phyloP scores from a whole-genome alignment of 2,888 invertebrate genomes.

The Trissolcus japonicus region DNA sequence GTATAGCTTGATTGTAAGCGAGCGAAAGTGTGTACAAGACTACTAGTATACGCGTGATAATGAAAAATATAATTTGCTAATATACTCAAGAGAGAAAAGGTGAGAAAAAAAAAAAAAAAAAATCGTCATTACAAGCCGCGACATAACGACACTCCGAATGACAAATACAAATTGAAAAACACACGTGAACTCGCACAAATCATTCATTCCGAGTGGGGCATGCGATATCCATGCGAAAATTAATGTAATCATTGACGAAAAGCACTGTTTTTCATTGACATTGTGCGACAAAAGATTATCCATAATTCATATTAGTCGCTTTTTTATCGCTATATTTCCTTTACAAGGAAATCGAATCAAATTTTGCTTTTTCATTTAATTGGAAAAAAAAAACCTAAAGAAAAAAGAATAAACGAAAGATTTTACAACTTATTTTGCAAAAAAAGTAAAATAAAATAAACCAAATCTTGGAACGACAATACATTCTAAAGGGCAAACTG shows the following conservation, averaged over 20 bases:
- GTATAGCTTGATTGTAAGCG: too few relatives aligned
- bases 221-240: conserved; percentile 27
- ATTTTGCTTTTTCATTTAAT: too few relatives aligned
- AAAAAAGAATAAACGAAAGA: too few relatives aligned
- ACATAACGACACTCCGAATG: background rate
- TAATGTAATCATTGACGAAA: conserved; percentile 41
- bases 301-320: background rate
- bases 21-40: too few relatives aligned
- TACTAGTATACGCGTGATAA: background rate
- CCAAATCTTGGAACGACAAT: too few relatives aligned
- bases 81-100: conserved; percentile 15
- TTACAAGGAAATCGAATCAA: too few relatives aligned
- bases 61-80: conserved; percentile 44
- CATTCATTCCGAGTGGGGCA: conserved; percentile 26
- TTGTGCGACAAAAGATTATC: conserved; percentile 1
- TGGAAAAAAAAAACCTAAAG: too few relatives aligned
- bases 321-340: too few relatives aligned
- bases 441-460: too few relatives aligned
- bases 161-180: conserved; percentile 39
- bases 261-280: conserved; percentile 29
- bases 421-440: too few relatives aligned
- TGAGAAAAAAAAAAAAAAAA: conserved; percentile 21
- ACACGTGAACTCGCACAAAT: conserved; percentile 12
- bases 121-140: conserved; percentile 27
- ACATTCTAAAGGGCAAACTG: background rate